A percentile compares a stretch with the other conserved stretches of the same genome.
These are phyloP conservation scores for Coelopa frigida DNA, from an alignment of 1,140 invertebrate genomes.

Conservation along the genomic window DNA sequence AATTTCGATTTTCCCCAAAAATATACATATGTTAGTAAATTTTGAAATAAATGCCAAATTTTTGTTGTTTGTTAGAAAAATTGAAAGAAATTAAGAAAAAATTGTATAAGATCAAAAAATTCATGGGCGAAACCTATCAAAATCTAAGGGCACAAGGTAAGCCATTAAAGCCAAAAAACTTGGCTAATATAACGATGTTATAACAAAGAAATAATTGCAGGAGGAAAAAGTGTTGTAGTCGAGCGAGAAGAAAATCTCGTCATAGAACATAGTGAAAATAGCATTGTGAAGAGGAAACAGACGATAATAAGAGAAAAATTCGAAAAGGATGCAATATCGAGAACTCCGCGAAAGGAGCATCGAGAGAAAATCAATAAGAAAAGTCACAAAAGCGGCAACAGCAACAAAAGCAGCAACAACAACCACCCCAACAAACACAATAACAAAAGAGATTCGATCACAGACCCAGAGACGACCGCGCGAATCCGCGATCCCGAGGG, in stretches of 20 bases:
- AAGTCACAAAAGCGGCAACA: background rate
- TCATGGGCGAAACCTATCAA: slow-evolving; percentile 8
- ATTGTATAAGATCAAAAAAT: background rate
- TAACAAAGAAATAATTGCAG: background rate
- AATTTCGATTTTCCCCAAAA: too few species aligned
- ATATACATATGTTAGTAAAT: too few species aligned
- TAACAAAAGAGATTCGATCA: background rate
- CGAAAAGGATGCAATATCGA: too few species aligned
- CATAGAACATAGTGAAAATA: slow-evolving; percentile 4
- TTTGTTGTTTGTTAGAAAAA: slow-evolving; percentile 2
- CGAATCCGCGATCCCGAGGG: background rate
- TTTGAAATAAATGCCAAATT: background rate
- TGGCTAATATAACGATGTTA: background rate
- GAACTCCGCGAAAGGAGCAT: too few species aligned
- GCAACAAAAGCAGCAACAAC: background rate
- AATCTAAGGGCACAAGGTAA: slow-evolving; percentile 5
- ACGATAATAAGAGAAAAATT: slow-evolving; percentile 4
- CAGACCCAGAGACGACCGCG: background rate
- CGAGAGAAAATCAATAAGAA: background rate
- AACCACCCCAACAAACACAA: background rate
- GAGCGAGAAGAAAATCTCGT: slow-evolving; percentile 4
- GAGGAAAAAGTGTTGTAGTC: slow-evolving; percentile 6
- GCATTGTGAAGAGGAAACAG: slow-evolving; percentile 2
- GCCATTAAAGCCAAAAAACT: background rate
- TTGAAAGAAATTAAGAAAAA: slow-evolving; percentile 2